Evolutionary conservation across 2,113 vertebrate species (phyloP).

Genomic region (Benitochromis conjunctus): DNA sequence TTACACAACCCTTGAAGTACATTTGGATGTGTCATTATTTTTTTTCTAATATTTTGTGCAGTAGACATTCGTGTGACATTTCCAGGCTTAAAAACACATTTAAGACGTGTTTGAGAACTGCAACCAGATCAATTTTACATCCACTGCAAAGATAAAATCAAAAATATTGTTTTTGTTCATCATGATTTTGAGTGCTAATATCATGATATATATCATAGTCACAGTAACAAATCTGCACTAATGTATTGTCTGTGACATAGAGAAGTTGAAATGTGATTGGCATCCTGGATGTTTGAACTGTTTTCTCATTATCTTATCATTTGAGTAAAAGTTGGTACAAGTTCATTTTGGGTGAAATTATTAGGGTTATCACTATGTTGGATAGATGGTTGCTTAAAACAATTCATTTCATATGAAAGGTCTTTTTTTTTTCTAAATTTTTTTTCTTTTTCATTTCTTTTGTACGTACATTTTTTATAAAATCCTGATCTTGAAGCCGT

Average conservation of each 20-base stretch:
- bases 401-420: rapidly evolving
- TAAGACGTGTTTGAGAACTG: too few species aligned
- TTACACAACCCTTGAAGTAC: not conserved
- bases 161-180: too few species aligned
- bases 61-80: too few species aligned
- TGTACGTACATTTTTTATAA: rapidly evolving
- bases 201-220: not conserved
- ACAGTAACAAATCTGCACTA: not conserved
- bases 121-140: too few species aligned
- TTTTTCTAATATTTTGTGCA: rapidly evolving
- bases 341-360: not conserved
- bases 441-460: not conserved
- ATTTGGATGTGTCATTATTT: not conserved
- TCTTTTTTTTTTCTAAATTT: rapidly evolving
- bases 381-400: not conserved
- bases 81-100: too few species aligned
- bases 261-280: not conserved
- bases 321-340: not conserved
- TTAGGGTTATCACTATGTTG: not conserved
- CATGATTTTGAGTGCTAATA: too few species aligned
- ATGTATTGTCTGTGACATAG: not conserved
- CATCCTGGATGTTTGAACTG: not conserved
- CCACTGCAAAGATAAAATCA: too few species aligned
- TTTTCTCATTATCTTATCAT: not conserved
- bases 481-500: not conserved